These are phyloP conservation scores for Varanus komodoensis DNA, from an alignment of 2,113 vertebrate species.

Conservation along the genomic window DNA sequence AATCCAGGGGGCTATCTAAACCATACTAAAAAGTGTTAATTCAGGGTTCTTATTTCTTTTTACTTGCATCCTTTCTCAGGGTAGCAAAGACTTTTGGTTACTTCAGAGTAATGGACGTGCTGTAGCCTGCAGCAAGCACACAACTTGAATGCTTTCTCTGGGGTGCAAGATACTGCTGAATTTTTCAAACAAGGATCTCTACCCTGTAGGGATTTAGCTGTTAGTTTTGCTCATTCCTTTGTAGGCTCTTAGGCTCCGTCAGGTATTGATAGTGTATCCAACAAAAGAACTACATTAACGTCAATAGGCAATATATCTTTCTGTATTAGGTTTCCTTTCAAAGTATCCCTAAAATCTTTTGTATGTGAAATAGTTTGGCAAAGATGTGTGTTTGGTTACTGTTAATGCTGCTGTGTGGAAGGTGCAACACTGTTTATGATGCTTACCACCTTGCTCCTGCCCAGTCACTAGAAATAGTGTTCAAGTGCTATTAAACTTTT, in stretches of 20 bases:
- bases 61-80: background rate
- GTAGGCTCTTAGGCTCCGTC: background rate
- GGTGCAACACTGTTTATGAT: background rate
- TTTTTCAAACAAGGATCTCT: constrained; percentile 17
- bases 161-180: background rate
- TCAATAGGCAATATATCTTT: constrained; percentile 45
- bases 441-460: background rate
- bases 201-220: background rate
- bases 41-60: background rate
- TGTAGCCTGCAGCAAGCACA: background rate
- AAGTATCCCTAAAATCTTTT: background rate
- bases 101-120: background rate
- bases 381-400: background rate
- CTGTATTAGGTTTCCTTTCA: background rate
- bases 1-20: background rate
- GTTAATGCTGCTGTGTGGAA: accelerated
- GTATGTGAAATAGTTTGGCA: background rate
- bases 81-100: background rate
- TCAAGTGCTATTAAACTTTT: background rate
- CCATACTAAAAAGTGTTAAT: background rate
- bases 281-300: background rate
- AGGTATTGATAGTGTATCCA: background rate
- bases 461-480: background rate
- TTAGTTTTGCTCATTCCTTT: background rate
- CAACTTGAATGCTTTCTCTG: constrained; percentile 2